These are phyloP conservation scores for Habroteleia sp. DNA, from an alignment of 2,888 invertebrate species.

Conservation along the genomic window DNA sequence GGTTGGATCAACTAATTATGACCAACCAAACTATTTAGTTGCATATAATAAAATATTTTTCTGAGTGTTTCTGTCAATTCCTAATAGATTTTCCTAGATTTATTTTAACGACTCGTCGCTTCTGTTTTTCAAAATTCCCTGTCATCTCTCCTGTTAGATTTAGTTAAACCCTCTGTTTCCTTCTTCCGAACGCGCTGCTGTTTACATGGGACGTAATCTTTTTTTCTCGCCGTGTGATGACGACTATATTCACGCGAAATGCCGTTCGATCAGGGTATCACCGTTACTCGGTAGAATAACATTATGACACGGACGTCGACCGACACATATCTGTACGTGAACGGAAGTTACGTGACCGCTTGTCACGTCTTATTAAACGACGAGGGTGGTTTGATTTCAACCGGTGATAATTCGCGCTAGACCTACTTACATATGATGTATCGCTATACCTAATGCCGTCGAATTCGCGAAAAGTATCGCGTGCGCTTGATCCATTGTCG, in stretches of 20 bases:
- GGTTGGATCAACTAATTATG: too few relatives aligned
- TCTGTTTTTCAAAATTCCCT: too few relatives aligned
- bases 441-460: conserved; percentile 39
- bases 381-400: conserved; percentile 72
- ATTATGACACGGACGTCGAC: conserved; percentile 55
- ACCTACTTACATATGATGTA: conserved; percentile 72
- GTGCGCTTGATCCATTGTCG: conserved; percentile 41
- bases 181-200: too few relatives aligned
- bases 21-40: too few relatives aligned
- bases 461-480: conserved; percentile 53
- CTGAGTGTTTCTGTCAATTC: too few relatives aligned
- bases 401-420: conserved; percentile 67
- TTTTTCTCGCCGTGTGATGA: conserved; percentile 10
- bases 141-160: too few relatives aligned
- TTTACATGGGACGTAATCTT: neutral
- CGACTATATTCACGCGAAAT: conserved; percentile 60
- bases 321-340: conserved; percentile 49
- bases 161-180: too few relatives aligned
- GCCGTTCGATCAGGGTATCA: conserved; percentile 63
- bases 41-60: too few relatives aligned
- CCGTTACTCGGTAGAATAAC: conserved; percentile 50
- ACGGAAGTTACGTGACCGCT: conserved; percentile 74
- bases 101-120: too few relatives aligned
- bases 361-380: conserved; percentile 78
- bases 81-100: too few relatives aligned